A percentile compares a stretch with the other conserved stretches of the same genome.
phyloP scores from a whole-genome alignment of 2,797 vertebrate genomes.

The Phrynocephalus forsythii region DNA sequence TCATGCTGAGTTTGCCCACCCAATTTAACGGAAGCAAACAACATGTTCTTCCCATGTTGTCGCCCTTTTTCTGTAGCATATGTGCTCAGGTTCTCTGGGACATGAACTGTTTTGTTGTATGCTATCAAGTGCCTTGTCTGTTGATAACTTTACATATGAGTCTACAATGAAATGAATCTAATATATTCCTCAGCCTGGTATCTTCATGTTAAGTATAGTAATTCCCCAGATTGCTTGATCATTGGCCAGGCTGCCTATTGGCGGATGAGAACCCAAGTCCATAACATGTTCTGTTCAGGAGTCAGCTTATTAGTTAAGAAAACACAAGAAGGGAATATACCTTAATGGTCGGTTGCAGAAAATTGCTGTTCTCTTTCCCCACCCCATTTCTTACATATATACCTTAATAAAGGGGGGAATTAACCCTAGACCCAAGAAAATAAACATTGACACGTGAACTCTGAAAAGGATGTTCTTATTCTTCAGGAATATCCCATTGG shows the following conservation, averaged over 20 bases:
- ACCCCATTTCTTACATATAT: background rate
- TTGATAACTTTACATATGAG: background rate
- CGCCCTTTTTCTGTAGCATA: no score
- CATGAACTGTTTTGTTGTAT: background rate
- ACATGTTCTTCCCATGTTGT: background rate
- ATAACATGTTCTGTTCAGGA: background rate
- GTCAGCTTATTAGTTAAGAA: background rate
- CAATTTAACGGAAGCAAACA: no score
- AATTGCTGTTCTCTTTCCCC: background rate
- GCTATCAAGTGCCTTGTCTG: background rate
- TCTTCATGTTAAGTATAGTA: background rate
- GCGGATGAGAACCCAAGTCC: background rate
- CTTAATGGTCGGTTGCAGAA: background rate
- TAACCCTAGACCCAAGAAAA: constrained; percentile 39
- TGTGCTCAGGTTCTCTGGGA: background rate
- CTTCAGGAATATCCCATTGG: constrained; percentile 63
- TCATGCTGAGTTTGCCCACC: no score
- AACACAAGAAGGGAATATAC: background rate
- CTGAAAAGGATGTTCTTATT: constrained; percentile 41
- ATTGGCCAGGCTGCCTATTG: background rate
- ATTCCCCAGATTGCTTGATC: background rate
- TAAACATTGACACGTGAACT: constrained; percentile 30
- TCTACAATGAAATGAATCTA: background rate
- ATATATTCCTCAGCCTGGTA: background rate
- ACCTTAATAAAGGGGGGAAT: background rate